Evolutionary conservation across 2,113 vertebrate genomes (phyloP), one percentile per base, ranked within the genome.

Genomic region (Hemibagrus wyckioides): DNA sequence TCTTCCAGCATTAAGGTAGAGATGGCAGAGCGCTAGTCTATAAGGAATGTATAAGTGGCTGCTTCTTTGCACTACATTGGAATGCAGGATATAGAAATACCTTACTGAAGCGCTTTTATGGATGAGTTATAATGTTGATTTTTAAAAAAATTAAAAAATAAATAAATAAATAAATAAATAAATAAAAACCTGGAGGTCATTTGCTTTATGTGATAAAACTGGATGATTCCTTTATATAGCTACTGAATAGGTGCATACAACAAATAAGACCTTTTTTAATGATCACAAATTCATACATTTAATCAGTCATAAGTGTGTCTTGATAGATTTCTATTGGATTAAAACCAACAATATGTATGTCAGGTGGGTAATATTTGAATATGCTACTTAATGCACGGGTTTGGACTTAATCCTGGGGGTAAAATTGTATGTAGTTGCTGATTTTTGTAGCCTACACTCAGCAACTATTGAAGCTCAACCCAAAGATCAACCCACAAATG

Each of bases 1-100:
- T 89, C 85, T 25, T 77, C 50, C 52, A 52, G 39, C 48, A 36
- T 54, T 80, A 84, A 87, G 81, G 63, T 36, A 59, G 57, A 73
- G 44, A 63, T 25, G 28, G 48, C 48, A 41, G 44, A 59, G 10
- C 1, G 13, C 48, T 75, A 81, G 15, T 89, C 54, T 13, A 10
- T 30, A 14, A n/a, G 82, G 57, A 41, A 63, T 69, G 48, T 59
- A 75, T 33, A 79, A 63, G 28, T 80, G 54, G 28, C 3, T 56
- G 80, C 21, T n/a, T 69, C 56, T 69, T 50, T 36, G 7, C 28
- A 39, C 23, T 65, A 25, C 41, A 84, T 39, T 73, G 28, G 54
- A 57, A 84, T 80, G 30, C 54, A 63, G 39, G 3, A 33, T 50
- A 30, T 61, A 61, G 1, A 57, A 77, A 65, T 36, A 77, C 41